Percentiles rank a stretch among this genome's conserved stretches.
Evolutionary conservation across 2,888 invertebrate species (phyloP).

Genomic region (Phengaris arion): DNA sequence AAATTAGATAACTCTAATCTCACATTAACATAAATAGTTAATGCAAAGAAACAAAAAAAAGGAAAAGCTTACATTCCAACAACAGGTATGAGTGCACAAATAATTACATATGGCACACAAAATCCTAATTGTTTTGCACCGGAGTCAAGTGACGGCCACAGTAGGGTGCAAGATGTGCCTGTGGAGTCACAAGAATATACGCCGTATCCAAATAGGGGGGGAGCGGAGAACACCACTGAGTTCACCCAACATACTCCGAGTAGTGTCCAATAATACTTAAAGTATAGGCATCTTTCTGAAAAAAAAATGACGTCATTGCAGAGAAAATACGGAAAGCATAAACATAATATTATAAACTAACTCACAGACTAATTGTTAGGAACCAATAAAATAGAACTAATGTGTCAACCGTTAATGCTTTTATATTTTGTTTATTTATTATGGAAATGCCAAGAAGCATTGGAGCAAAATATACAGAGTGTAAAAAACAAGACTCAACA

Average conservation of each 20-base stretch:
- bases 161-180: constrained; percentile 67
- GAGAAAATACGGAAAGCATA: background rate
- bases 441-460: no score
- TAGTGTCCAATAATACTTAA: constrained; percentile 66
- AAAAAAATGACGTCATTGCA: constrained; percentile 36
- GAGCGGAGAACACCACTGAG: constrained; percentile 64
- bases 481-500: no score
- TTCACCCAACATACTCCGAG: constrained; percentile 67
- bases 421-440: no score
- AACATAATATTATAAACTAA: no score
- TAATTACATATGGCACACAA: constrained; percentile 62
- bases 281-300: constrained; percentile 66
- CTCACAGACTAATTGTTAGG: no score
- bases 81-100: constrained; percentile 68
- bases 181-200: constrained; percentile 74
- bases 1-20: no score
- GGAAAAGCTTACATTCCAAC: constrained; percentile 64
- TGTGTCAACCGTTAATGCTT: no score
- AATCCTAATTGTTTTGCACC: constrained; percentile 67
- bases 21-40: background rate
- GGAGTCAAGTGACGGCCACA: constrained; percentile 66
- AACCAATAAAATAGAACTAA: no score
- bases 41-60: background rate
- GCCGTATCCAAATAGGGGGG: constrained; percentile 74
- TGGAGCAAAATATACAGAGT: no score